Base-by-base conservation (phyloP, 2,797 vertebrate genomes). In the Bradypus variegatus region DNA sequence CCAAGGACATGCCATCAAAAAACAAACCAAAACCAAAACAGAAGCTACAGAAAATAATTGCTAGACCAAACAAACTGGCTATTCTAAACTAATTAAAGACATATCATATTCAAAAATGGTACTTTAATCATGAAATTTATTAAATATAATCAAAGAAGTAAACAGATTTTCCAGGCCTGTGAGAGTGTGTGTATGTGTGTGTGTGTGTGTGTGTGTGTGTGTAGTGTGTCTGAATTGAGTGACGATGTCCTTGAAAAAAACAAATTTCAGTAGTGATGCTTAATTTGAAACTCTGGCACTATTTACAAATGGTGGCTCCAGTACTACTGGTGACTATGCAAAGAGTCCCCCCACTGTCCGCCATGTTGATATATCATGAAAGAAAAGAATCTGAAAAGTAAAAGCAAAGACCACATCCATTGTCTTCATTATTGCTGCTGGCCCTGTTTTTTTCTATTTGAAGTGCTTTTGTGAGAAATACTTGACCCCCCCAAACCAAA, bases 391-490 rank as follows among this genome's bases (percentile, higher is more conserved):
- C 96, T 99, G 99, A 88, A 99, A 98, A 93, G 98, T 96, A 96
- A 99, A 99, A 10, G 99, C 98, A 90, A 99, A 98, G 82, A 99
- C 97, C 94, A 99, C 98, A 55, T 99, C 99, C 95, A 98, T 97
- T 1, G 99, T 99, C 98, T 94, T 98, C 98, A 98, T 98, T 94
- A 99, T 96, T 78, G 99, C 96, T 79, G 99, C 99, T 0, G 98
- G 98, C 36, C 98, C 99, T 5, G 99, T 99, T 88, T 99, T 99
- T 99, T 97, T 99, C 99, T 72, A 98, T 97, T 90, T 99, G 99
- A 82, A 99, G 95, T 3, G 99, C 99, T 97, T 99, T 99, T 10
- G 98, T 99, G 94, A 99, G 97, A 96, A 99, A 98, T 89, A 97
- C 94, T 96, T 99, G 99, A 36, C 98, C 99, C 0, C 0, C 97